Evolutionary conservation across 92 coral and sea anemone species (phyloP).

Genomic region (Umimayanthus chanpuru): DNA sequence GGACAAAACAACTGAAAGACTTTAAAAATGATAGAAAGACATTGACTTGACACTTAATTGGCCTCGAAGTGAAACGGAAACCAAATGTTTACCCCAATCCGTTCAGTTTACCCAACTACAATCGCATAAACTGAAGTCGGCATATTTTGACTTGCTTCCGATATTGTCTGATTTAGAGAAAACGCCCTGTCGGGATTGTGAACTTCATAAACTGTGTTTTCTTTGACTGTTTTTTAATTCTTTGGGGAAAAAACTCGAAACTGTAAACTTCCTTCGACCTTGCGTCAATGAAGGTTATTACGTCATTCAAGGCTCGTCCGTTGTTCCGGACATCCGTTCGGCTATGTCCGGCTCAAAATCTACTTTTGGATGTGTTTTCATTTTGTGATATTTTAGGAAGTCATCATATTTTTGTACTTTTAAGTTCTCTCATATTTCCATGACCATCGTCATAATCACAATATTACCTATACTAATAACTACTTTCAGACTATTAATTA

Average conservation of each 20-base stretch:
- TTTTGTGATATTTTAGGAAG: background rate
- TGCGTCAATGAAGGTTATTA: background rate
- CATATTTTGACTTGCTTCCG: background rate
- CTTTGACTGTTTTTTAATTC: background rate
- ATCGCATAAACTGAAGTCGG: background rate
- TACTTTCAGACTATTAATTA: too few relatives aligned
- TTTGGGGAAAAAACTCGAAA: background rate
- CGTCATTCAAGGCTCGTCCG: background rate
- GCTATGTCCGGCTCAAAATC: background rate
- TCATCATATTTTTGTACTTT: too few relatives aligned
- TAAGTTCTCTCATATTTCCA: background rate
- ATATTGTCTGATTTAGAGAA: background rate
- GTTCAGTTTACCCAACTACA: background rate
- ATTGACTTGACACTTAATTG: background rate
- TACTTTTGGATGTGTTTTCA: background rate
- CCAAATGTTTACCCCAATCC: conserved; percentile 3
- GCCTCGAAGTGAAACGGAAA: background rate
- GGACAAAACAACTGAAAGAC: background rate
- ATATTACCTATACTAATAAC: too few relatives aligned
- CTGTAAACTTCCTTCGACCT: background rate
- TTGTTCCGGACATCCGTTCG: background rate
- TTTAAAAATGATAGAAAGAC: background rate
- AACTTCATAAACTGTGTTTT: background rate
- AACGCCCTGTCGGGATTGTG: background rate
- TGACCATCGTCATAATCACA: background rate